Evolutionary conservation across 2,797 vertebrate genomes (phyloP), one percentile per base, ranked within the genome.

Genomic region (Poeciliopsis gracilis): DNA sequence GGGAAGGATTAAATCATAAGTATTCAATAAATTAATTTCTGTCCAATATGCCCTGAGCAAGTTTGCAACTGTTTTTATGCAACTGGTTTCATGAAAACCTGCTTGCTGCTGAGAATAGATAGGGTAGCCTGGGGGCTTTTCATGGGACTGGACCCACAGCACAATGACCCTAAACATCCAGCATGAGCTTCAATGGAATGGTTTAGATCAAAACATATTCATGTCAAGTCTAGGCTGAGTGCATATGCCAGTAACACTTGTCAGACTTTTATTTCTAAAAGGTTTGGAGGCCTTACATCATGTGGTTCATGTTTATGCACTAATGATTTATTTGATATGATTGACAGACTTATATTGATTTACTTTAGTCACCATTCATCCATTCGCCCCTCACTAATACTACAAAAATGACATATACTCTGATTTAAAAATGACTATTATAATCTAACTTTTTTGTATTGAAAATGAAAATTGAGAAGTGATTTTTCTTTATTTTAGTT

Each of bases 401-500:
- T 63, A 11, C 9, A 8, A 36, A 55, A 76, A 61, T 25, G 75
- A 72, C 63, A 55, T 18, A 41, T 66, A 59, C 63, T 43, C n/a
- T 70, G 76, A 83, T 69, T 73, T 84, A 36, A 36, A 79, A 77
- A 72, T 47, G 55, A 28, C 20, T 63, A 46, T 45, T 18, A 69
- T 57, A 30, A 69, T 66, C 28, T 1, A 5, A 51, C 80, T 25
- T 79, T 77, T 84, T 51, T 84, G 2, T 55, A 75, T 77, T 9
- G 63, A 38, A 77, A 45, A n/a, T 70, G 2, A n/a, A 28, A 3
- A n/a, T 45, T 70, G 25, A 70, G 41, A 43, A 28, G 45, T 43
- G 36, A 13, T 43, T n/a, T 63, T 46, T 28, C 25, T 45, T 45
- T 41, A 20, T 76, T 85, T 77, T 74, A 86, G 86, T 84, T 45